Conservation (phyloP, 1,140 invertebrate genomes). For the Homarus americanus region DNA sequence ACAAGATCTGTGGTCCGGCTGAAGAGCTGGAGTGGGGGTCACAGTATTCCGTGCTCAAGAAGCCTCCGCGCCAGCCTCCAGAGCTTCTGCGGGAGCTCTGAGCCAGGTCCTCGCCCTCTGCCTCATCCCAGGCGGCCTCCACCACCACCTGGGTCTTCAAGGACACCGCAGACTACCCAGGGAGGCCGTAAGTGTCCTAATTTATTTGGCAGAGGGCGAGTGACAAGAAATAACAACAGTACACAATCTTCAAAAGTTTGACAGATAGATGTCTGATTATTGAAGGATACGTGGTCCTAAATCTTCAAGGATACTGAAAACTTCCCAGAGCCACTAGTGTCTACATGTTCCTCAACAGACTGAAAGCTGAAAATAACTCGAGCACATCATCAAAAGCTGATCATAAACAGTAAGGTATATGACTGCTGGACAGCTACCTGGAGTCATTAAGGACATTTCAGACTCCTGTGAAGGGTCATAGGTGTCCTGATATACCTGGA, state of each 20-base stretch:
- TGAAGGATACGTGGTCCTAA: background rate
- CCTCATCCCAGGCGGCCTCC: background rate
- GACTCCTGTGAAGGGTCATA: too few relatives aligned
- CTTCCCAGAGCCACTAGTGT: too few relatives aligned
- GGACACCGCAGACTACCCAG: background rate
- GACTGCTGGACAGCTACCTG: too few relatives aligned
- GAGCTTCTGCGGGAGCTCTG: slow-evolving; percentile 49
- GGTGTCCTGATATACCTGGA: too few relatives aligned
- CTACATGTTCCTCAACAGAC: background rate
- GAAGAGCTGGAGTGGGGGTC: slow-evolving; percentile 59
- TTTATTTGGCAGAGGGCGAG: background rate
- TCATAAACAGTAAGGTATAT: too few relatives aligned
- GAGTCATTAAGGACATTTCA: too few relatives aligned
- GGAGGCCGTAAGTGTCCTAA: background rate
- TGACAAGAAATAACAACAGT: background rate
- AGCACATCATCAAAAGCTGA: background rate
- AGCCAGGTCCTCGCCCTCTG: slow-evolving; percentile 36
- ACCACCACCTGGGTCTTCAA: slow-evolving; percentile 9
- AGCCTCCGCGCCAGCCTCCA: slow-evolving; percentile 12
- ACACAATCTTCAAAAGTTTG: too few relatives aligned
- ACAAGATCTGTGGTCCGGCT: slow-evolving; percentile 60
- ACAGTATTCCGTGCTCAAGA: slow-evolving; percentile 52
- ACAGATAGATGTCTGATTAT: background rate
- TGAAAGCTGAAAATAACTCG: background rate
- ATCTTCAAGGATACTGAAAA: background rate